phyloP scores from a whole-genome alignment of 2,888 invertebrate genomes.

The Protophormia terraenovae region DNA sequence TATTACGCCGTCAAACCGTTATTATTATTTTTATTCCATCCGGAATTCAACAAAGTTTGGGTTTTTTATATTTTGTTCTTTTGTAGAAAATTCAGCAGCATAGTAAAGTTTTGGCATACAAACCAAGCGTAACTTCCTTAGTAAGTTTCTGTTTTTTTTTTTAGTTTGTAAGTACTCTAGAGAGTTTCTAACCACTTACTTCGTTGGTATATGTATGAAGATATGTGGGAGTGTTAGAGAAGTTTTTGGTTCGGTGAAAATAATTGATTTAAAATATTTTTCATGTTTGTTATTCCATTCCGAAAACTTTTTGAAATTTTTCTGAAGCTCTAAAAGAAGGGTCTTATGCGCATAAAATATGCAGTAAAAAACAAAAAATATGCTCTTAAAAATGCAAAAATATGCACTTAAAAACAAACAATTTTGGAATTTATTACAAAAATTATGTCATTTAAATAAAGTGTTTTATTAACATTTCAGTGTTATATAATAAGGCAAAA shows the following conservation, averaged over 20 bases:
- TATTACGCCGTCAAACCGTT: constrained; percentile 68
- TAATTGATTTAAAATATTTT: neutral
- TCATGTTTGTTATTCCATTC: neutral
- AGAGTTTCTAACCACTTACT: constrained; percentile 52
- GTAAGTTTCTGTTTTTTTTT: constrained; percentile 1
- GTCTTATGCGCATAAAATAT: no score
- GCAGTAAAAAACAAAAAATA: no score
- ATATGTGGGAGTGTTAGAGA: neutral
- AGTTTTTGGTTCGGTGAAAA: neutral
- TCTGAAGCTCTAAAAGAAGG: no score
- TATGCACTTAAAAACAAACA: no score
- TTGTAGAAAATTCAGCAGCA: constrained; percentile 52
- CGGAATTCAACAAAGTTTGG: constrained; percentile 69
- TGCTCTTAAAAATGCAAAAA: no score
- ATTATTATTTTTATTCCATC: constrained; percentile 75
- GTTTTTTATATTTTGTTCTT: constrained; percentile 6
- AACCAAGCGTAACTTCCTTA: constrained; percentile 67
- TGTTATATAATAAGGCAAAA: no score
- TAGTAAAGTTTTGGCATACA: constrained; percentile 65
- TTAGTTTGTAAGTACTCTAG: no score
- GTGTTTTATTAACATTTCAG: no score
- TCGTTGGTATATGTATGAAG: neutral
- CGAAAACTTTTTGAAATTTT: no score
- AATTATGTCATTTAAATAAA: no score
- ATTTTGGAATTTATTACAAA: no score